Evolutionary conservation across 2,797 vertebrate genomes (phyloP), one percentile per base, ranked within the genome.

Genomic region (Characodon lateralis): DNA sequence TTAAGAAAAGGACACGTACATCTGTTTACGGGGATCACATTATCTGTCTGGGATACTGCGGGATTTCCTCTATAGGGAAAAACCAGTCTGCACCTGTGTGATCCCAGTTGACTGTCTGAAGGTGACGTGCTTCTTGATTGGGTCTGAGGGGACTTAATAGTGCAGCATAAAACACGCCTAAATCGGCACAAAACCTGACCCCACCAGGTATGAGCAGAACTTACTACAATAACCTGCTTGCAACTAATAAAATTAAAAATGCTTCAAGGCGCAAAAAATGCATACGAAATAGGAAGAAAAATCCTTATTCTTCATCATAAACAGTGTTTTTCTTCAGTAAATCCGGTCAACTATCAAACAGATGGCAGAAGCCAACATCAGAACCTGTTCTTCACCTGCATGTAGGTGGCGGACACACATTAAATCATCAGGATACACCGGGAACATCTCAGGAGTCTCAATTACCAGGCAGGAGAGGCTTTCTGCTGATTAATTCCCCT

Each of bases 51-150:
- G 80, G 73, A 46, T 31, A 14, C 14, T 4, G 50, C 24, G 71
- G 76, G 56, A 18, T 78, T 65, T 73, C 74, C 76, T 83, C 83
- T 81, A 73, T n/a, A 12, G 85, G 87, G 77, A 83, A 46, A 83
- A 10, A 18, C 43, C 28, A 18, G 81, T 79, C 71, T 83, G 59
- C 46, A 84, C 71, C 35, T 73, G 83, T 85, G 35, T 90, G 84
- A 88, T 93, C 91, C 92, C 93, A 88, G 71, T 41, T 90, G 86
- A 86, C 53, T 46, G 71, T 88, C 84, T 82, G 73, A 53, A 82
- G 72, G 76, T 61, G 26, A 48, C n/a, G 10, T 35, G 39, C 8
- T 31, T 59, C 46, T 74, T 92, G 92, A 94, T 93, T 94, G 76
- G 90, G 71, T 79, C 89, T 89, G 7, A 71, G 41, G 93, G 93